These are phyloP conservation scores for Norana najaformis DNA, from an alignment of 2,888 invertebrate genomes.

Conservation along the genomic window DNA sequence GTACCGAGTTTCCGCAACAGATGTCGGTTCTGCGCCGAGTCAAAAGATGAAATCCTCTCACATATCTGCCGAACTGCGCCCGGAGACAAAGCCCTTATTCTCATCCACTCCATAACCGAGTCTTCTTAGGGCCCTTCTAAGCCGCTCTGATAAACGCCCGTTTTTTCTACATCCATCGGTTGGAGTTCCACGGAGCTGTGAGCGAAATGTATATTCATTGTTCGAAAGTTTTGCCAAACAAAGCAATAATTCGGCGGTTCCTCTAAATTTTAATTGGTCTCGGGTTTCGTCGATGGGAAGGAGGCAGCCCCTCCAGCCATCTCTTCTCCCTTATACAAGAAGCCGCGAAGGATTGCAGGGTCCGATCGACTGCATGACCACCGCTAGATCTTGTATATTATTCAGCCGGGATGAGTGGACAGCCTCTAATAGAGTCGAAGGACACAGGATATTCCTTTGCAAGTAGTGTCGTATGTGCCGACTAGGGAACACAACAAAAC, in stretches of 20 bases:
- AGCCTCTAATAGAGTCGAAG: no score
- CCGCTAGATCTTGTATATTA: no score
- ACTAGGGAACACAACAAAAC: no score
- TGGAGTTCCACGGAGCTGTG: neutral
- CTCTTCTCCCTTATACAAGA: no score
- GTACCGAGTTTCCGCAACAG: neutral
- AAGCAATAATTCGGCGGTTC: conserved; percentile 13
- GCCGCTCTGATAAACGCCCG: neutral
- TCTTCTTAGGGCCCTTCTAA: conserved; percentile 1
- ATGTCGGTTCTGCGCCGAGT: no score
- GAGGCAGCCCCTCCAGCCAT: neutral
- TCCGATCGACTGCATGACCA: neutral
- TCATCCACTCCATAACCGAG: neutral
- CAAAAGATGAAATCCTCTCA: conserved; percentile 6
- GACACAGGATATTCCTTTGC: neutral
- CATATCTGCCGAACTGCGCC: neutral
- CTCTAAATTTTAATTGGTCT: conserved; percentile 7
- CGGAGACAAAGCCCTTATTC: neutral
- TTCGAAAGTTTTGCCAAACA: neutral
- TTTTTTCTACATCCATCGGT: neutral
- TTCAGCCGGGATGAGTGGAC: no score
- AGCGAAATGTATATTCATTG: conserved; percentile 6
- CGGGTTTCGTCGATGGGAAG: neutral
- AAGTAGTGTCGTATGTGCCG: no score
- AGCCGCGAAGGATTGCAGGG: no score